Conservation (phyloP, 2,113 vertebrate genomes). For the Pterophyllum scalare region DNA sequence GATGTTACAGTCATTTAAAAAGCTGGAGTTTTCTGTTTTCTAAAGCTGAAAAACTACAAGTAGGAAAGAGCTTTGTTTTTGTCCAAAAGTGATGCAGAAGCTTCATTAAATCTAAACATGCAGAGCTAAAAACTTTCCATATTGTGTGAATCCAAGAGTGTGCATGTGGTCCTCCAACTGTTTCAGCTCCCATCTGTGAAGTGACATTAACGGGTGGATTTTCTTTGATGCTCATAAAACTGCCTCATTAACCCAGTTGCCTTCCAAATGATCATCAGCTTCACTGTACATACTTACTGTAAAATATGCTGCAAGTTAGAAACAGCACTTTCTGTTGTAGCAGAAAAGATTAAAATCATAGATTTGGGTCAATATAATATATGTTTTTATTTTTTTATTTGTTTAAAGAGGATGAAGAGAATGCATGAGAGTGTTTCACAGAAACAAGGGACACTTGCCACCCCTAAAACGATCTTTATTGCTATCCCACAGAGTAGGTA, state of each 20-base stretch:
- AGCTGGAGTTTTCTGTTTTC: background rate
- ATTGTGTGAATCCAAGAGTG: slow-evolving; percentile 31
- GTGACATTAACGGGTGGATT: slow-evolving; percentile 41
- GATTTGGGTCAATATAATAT: background rate
- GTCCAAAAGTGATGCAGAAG: background rate
- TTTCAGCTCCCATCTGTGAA: slow-evolving; percentile 47
- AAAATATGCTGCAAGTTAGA: slow-evolving; percentile 9
- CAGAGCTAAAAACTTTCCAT: slow-evolving; percentile 9
- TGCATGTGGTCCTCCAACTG: slow-evolving; percentile 19
- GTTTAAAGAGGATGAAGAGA: background rate
- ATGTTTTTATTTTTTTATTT: background rate
- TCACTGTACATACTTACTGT: background rate
- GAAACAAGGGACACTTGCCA: background rate
- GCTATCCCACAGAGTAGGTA: background rate
- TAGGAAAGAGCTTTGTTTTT: background rate
- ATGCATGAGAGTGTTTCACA: background rate
- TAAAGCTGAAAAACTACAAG: background rate
- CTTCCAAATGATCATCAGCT: slow-evolving; percentile 4
- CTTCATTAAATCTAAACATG: slow-evolving; percentile 17
- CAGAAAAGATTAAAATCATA: background rate
- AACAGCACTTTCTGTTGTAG: background rate
- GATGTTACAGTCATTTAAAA: background rate
- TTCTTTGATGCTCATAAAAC: slow-evolving; percentile 52
- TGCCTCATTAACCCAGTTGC: slow-evolving; percentile 41
- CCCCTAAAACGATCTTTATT: background rate